Base-by-base conservation (phyloP, 2,888 invertebrate species). In the Proisotoma minuta region DNA sequence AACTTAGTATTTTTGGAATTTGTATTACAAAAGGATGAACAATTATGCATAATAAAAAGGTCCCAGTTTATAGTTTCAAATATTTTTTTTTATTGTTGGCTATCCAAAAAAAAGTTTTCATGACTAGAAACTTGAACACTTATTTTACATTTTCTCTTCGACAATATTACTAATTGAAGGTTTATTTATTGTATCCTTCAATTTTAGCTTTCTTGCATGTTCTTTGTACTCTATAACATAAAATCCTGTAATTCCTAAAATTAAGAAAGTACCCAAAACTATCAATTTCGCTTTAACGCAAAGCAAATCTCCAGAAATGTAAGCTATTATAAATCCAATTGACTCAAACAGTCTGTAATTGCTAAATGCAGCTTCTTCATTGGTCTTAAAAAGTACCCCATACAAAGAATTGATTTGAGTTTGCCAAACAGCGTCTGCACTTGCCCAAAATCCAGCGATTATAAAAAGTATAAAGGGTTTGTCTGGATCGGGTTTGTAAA, bases 381-480 rank as follows among this genome's bases (percentile, higher is more conserved):
- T 91, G 62, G 89, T 86, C 75, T 89, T 82, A 82, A 90, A 93
- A 67, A 91, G 82, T 18, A 88, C 87, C 57, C 92, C 93, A 76
- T 91, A 92, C 22, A 92, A 81, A 71, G 89, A 93, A 76, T 95
- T 95, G 59, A 95, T 87, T 80, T 95, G 95, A 1, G 95, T 96
- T 78, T 95, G 95, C 93, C 95, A 95, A 0, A 95, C 91, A 20
- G 93, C 94, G 76, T 96, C 96, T 1, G 93, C 91, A 62, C 94
- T 89, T 5, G 95, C 96, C 95, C 95, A 96, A 1, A 93, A 80
- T 0, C 89, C 93, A 1, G 94, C 89, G 70, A 94, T 87, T 70
- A 91, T 84, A 79, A 88, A 96, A 82, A 95, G 95, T 2, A 89
- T 82, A 26, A 86, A 82, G 0, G 88, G 85, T 50, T 86, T 85